Evolutionary conservation across 64 coral and sea anemone species (phyloP).

Genomic region (Hydrozoanthus tunicans): DNA sequence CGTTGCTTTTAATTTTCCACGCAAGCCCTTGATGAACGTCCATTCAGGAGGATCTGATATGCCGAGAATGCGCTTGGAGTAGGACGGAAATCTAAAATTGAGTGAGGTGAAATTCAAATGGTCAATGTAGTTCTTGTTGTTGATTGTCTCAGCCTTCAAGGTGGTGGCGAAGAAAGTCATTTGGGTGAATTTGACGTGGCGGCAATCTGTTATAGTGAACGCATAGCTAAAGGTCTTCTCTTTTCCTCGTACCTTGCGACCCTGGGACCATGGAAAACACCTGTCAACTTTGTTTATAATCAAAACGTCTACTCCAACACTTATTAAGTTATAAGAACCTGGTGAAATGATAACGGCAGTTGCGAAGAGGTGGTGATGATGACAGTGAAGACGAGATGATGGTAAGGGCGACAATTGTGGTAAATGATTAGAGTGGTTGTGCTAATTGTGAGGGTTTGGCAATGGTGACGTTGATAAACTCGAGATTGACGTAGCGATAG

Average conservation of each 20-base stretch:
- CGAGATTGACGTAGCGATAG: too few species aligned
- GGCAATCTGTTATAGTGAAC: constrained; percentile 42
- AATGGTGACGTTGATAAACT: too few species aligned
- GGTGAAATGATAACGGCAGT: too few species aligned
- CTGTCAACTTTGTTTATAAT: background rate
- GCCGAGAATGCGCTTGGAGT: constrained; percentile 65
- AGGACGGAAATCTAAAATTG: constrained; percentile 66
- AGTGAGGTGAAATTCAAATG: constrained; percentile 46
- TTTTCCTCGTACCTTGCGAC: constrained; percentile 59
- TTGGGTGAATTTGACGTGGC: constrained; percentile 16
- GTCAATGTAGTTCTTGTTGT: constrained; percentile 21
- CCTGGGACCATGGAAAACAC: background rate
- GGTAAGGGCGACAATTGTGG: too few species aligned
- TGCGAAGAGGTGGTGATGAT: too few species aligned
- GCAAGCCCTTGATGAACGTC: constrained; percentile 33
- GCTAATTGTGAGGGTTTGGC: too few species aligned
- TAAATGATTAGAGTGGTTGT: too few species aligned
- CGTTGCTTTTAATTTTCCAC: background rate
- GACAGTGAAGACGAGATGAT: too few species aligned
- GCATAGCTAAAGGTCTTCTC: constrained; percentile 61
- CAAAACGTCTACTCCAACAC: too few species aligned
- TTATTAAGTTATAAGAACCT: too few species aligned
- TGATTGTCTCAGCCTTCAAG: background rate
- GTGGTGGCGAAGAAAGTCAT: constrained; percentile 65
- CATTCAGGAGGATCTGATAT: constrained; percentile 45